Evolutionary conservation across 1,140 invertebrate species (phyloP).

Genomic region (Tetragnatha versicolor): DNA sequence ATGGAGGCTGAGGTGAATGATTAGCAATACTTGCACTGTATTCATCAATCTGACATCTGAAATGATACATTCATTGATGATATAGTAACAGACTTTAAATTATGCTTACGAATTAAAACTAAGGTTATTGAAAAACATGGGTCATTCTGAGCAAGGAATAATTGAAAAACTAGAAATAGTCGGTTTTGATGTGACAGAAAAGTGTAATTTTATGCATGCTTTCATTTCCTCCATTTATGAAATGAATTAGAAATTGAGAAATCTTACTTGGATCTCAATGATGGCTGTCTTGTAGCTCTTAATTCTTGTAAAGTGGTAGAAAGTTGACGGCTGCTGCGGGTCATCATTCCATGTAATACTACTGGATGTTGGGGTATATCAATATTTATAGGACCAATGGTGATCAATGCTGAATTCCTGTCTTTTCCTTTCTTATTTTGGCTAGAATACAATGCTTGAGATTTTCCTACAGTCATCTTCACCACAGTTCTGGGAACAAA

Average conservation of each 20-base stretch:
- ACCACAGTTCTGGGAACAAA: conserved; percentile 80
- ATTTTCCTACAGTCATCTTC: conserved; percentile 89
- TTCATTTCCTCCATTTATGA: too few relatives aligned
- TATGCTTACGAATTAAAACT: too few relatives aligned
- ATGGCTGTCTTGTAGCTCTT: conserved; percentile 57
- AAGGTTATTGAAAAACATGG: too few relatives aligned
- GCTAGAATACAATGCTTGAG: conserved; percentile 86
- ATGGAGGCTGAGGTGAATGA: conserved; percentile 50
- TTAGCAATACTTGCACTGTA: conserved; percentile 29
- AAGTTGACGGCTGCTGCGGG: conserved; percentile 88
- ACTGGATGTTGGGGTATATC: conserved; percentile 97
- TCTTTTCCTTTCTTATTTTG: conserved; percentile 61
- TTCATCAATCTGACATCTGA: conserved; percentile 48
- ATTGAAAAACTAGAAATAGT: too few relatives aligned
- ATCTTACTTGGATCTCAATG: conserved; percentile 48
- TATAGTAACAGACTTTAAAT: too few relatives aligned
- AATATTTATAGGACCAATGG: conserved; percentile 86
- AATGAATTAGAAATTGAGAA: too few relatives aligned
- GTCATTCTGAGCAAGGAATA: too few relatives aligned
- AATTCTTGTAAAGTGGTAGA: conserved; percentile 83
- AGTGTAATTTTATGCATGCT: too few relatives aligned
- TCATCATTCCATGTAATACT: conserved; percentile 96
- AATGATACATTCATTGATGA: not conserved
- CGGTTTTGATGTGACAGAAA: too few relatives aligned
- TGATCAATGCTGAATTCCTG: conserved; percentile 84